These are phyloP conservation scores for Lasiurus cinereus DNA, from an alignment of 2,113 vertebrate genomes.

Conservation along the genomic window DNA sequence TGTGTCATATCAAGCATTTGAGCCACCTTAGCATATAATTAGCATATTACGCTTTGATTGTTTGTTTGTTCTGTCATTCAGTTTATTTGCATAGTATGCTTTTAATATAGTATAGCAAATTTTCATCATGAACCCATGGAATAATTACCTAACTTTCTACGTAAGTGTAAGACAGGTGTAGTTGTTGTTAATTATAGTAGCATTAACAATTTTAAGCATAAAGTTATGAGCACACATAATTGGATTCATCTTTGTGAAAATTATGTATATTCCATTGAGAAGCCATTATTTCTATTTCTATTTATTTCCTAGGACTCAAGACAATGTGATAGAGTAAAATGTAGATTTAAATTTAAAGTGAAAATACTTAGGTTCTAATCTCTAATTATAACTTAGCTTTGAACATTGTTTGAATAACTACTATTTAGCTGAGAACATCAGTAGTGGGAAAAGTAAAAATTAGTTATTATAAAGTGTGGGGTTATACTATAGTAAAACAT, in stretches of 20 bases:
- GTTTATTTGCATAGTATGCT: no score
- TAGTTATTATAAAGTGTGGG: neutral
- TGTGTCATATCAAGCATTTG: no score
- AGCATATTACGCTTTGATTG: no score
- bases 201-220: neutral
- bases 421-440: neutral
- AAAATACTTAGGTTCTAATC: neutral
- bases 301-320: neutral
- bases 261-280: neutral
- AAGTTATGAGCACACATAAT: neutral
- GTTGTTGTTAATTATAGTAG: neutral
- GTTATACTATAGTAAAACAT: neutral
- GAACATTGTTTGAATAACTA: neutral
- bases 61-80: no score
- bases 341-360: neutral
- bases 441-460: neutral
- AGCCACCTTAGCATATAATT: no score
- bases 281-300: neutral
- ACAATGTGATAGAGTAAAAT: neutral
- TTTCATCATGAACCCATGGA: neutral
- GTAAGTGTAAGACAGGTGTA: neutral
- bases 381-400: neutral
- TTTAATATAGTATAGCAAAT: neutral
- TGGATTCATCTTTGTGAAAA: neutral
- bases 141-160: neutral